These are phyloP conservation scores for Xyliphius kryptos DNA, from an alignment of 2,113 vertebrate species.

Conservation along the genomic window DNA sequence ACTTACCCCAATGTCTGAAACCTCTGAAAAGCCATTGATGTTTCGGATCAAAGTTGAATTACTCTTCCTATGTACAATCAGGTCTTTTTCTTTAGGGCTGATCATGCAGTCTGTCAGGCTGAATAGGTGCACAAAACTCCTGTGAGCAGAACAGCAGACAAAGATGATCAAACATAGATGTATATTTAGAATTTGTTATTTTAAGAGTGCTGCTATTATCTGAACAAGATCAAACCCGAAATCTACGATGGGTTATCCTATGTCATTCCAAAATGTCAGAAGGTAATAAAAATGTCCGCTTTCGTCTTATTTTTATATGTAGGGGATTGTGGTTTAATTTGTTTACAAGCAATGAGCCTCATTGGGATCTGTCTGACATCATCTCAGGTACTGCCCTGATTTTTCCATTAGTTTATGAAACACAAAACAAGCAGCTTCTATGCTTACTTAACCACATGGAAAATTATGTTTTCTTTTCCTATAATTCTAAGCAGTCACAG, in stretches of 20 bases:
- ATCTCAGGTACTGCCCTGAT: too few species aligned
- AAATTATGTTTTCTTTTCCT: conserved; percentile 36
- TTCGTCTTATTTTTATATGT: not conserved
- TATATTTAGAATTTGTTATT: too few species aligned
- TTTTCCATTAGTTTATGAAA: conserved; percentile 58
- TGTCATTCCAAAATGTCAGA: not conserved
- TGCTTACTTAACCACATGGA: conserved; percentile 54
- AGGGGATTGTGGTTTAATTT: not conserved
- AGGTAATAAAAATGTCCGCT: not conserved
- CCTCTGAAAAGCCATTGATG: conserved; percentile 8
- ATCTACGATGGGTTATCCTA: not conserved
- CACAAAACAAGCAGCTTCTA: conserved; percentile 52
- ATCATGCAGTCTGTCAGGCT: not conserved
- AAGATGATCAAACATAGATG: too few species aligned
- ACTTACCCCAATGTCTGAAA: conserved; percentile 17
- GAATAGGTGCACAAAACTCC: not conserved
- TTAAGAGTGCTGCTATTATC: not conserved
- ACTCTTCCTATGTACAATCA: not conserved
- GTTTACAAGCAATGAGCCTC: not conserved
- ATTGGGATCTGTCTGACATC: not conserved
- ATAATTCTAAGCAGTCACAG: not conserved
- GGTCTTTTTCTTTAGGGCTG: not conserved
- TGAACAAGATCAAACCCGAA: not conserved
- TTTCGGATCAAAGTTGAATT: not conserved
- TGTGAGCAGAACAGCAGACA: not conserved